phyloP scores from a whole-genome alignment of 1,140 invertebrate genomes.

The Philaenus spumarius region DNA sequence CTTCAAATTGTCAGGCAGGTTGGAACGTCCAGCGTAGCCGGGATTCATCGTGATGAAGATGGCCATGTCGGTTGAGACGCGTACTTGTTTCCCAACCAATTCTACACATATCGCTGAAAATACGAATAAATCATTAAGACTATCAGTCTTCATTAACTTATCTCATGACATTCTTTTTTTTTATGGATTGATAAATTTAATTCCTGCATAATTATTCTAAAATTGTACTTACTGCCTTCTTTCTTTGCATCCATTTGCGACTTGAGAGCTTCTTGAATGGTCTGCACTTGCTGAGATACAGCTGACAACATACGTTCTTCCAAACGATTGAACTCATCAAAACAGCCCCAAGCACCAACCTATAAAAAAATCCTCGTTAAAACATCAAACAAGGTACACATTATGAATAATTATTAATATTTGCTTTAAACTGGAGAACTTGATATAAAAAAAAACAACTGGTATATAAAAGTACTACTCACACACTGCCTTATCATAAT shows the following conservation, averaged over 20 bases:
- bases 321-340: constrained; percentile 98
- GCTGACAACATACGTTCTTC: constrained; percentile 99
- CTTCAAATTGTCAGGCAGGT: constrained; percentile 98
- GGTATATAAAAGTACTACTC: too few species aligned
- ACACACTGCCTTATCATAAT: too few species aligned
- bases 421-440: too few species aligned
- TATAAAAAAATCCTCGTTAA: constrained; percentile 44
- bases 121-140: constrained; percentile 1
- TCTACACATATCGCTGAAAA: constrained; percentile 71
- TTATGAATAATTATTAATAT: too few species aligned
- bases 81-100: constrained; percentile 94
- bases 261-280: constrained; percentile 96
- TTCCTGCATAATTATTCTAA: too few species aligned
- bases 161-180: too few species aligned
- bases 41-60: constrained; percentile 99
- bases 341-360: constrained; percentile 99
- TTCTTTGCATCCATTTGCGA: constrained; percentile 72
- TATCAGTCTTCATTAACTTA: too few species aligned
- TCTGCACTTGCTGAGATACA: constrained; percentile 98
- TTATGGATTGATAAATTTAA: too few species aligned
- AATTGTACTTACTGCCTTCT: constrained; percentile 48
- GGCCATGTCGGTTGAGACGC: constrained; percentile 97
- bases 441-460: too few species aligned
- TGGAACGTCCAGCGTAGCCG: constrained; percentile 97
- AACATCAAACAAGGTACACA: too few species aligned